Conservation (phyloP, 2,888 invertebrate species). For the Alsophila aescularia region DNA sequence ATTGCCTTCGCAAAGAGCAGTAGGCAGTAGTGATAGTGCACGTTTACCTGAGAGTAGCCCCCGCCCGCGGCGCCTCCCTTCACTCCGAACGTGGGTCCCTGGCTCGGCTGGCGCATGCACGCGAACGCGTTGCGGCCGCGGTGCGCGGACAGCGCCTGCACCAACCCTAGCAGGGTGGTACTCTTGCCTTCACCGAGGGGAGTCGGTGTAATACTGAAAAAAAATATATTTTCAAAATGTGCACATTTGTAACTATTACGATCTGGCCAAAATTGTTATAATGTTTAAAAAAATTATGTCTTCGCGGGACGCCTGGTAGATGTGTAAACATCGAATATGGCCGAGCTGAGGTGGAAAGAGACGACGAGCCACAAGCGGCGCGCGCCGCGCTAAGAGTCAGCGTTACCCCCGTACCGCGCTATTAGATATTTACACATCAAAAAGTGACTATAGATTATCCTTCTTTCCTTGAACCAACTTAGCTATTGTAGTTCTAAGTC, state of each 20-base stretch:
- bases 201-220: constrained; percentile 95
- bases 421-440: too few species aligned
- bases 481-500: too few species aligned
- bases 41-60: constrained; percentile 93
- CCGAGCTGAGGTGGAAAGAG: too few species aligned
- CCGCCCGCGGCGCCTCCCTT: constrained; percentile 99
- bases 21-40: neutral
- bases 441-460: too few species aligned
- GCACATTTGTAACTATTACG: neutral
- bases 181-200: constrained; percentile 99
- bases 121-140: constrained; percentile 94
- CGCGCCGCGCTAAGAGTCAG: too few species aligned
- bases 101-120: constrained; percentile 98
- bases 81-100: constrained; percentile 99
- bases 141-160: constrained; percentile 95
- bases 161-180: constrained; percentile 96
- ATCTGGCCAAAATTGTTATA: neutral
- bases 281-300: too few species aligned
- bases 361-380: too few species aligned
- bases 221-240: neutral
- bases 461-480: too few species aligned
- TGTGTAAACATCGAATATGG: too few species aligned
- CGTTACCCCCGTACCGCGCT: too few species aligned
- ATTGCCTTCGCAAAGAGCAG: neutral
- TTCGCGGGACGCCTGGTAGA: too few species aligned